Base-by-base conservation (phyloP, 2,888 invertebrate species). In the Eristalis pertinax region DNA sequence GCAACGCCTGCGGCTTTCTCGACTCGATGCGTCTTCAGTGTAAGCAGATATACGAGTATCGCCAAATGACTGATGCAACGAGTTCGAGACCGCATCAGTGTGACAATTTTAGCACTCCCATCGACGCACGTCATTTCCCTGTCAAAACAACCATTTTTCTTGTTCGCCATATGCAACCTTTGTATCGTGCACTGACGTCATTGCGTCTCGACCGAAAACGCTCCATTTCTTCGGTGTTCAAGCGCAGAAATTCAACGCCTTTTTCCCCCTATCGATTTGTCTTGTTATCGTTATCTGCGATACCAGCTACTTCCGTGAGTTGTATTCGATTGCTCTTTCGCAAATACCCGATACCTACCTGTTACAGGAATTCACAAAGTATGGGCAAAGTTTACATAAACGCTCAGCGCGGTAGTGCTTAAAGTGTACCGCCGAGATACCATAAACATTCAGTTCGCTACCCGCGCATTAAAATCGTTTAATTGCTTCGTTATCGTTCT, bases 401-500 rank as follows among this genome's bases (percentile, higher is more conserved):
- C 50, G 19, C 50, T 13, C 38, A 32, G 32, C 13, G 13, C 38
- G 38, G 2, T 38, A 35, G 24, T 38, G 35, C n/a, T 24, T 50
- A 19, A 50, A 19, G 50, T 15, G 35, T 58, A 29, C 75, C 75
- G 75, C 56, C 67, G 29, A 41, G 38, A 65, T 15, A 50, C 50
- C 41, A 75, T 62, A 76, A 68, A 62, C 29, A 75, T 68, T 65
- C 26, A 65, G 29, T 68, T 68, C 60, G 60, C 24, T 76, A 67
- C 67, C 29, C 32, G 56, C 15, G 74, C 74, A 74, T 41, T 64
- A 74, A 74, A 74, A 60, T 62, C 22, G 32, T 76, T 76, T 68
- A 68, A 76, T 76, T 76, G 76, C 62, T 76, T 76, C 68, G 60
- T 76, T 76, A 76, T 76, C 76, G 67, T 43, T 19, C 50, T 32